Percentiles rank a stretch among this genome's conserved stretches.
Conservation (phyloP, 1,140 invertebrate genomes). For the Drosophila sechellia region DNA sequence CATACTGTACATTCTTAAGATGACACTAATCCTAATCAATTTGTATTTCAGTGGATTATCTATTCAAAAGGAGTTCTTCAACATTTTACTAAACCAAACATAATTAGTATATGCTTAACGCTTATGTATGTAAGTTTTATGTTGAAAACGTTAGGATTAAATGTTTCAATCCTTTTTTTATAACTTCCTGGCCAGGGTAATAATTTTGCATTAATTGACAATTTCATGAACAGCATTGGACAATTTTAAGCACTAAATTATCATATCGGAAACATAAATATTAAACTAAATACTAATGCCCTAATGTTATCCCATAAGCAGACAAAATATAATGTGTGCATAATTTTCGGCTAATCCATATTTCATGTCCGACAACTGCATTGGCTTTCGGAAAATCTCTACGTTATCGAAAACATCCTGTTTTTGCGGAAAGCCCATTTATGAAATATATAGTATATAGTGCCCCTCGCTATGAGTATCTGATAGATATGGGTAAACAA, state of each 20-base stretch:
- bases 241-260: not conserved
- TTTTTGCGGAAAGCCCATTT: slow-evolving; percentile 57
- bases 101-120: too few relatives aligned
- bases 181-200: not conserved
- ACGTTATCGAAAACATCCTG: slow-evolving; percentile 59
- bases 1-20: too few relatives aligned
- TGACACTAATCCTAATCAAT: too few relatives aligned
- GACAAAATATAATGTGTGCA: slow-evolving; percentile 40
- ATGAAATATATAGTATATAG: slow-evolving; percentile 35
- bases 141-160: too few relatives aligned
- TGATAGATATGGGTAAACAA: slow-evolving; percentile 30
- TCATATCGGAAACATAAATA: slow-evolving; percentile 5
- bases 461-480: slow-evolving; percentile 2
- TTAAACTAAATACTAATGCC: slow-evolving; percentile 16
- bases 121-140: too few relatives aligned
- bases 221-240: not conserved
- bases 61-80: too few relatives aligned
- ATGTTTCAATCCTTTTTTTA: not conserved
- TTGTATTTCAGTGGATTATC: too few relatives aligned
- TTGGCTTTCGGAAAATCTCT: slow-evolving; percentile 19
- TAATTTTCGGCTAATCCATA: slow-evolving; percentile 52
- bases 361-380: slow-evolving; percentile 47
- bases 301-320: slow-evolving; percentile 28
- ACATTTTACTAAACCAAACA: too few relatives aligned
- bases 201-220: not conserved